phyloP scores from a whole-genome alignment of 53 echinoderm and acorn worm genomes.

The Holothuria scabra region DNA sequence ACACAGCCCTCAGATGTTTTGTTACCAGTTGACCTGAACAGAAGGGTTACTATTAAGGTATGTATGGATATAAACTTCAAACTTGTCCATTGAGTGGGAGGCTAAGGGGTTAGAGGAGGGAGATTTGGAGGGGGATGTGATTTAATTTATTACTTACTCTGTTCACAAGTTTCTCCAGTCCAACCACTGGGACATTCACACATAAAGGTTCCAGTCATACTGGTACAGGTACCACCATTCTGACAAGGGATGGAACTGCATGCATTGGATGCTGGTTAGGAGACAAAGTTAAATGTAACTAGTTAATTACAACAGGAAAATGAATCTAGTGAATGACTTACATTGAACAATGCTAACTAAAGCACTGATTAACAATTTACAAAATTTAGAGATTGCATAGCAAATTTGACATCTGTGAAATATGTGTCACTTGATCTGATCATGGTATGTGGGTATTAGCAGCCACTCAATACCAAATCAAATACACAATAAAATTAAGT shows the following conservation, averaged over 20 bases:
- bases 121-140: background rate
- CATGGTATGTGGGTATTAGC: too few relatives aligned
- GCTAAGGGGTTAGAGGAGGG: background rate
- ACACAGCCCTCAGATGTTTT: too few relatives aligned
- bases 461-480: too few relatives aligned
- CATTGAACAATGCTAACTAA: background rate
- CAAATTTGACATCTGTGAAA: too few relatives aligned
- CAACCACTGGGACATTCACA: constrained; percentile 62
- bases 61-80: too few relatives aligned
- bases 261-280: constrained; percentile 26
- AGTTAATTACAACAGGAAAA: background rate
- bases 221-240: constrained; percentile 66
- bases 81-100: background rate
- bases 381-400: too few relatives aligned
- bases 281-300: background rate
- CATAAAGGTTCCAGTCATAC: constrained; percentile 29
- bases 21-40: too few relatives aligned
- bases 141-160: constrained; percentile 32
- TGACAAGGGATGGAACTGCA: constrained; percentile 74
- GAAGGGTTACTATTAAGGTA: too few relatives aligned
- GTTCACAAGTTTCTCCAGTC: constrained; percentile 59
- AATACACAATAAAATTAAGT: too few relatives aligned
- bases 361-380: too few relatives aligned
- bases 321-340: too few relatives aligned
- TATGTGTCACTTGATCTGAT: too few relatives aligned